phyloP scores from a whole-genome alignment of 1,140 invertebrate genomes.

The Eciton burchellii region DNA sequence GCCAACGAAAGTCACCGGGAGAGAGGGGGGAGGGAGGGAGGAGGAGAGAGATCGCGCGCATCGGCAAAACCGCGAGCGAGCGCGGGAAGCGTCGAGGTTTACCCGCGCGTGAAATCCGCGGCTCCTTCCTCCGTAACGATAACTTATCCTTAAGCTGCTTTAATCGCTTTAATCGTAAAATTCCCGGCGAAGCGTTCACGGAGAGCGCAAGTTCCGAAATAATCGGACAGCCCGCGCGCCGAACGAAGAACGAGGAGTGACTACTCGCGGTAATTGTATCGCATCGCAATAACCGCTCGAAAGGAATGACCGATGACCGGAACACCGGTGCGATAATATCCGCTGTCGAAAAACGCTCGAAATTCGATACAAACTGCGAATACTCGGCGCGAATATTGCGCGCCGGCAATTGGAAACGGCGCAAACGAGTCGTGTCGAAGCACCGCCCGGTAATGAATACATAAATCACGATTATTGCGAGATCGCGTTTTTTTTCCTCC shows the following conservation, averaged over 20 bases:
- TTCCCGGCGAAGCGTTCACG: neutral
- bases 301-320: constrained; percentile 26
- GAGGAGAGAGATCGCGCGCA: constrained; percentile 20
- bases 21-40: too few relatives aligned
- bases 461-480: constrained; percentile 68
- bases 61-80: constrained; percentile 2
- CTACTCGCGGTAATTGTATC: constrained; percentile 7
- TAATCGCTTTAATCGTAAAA: neutral
- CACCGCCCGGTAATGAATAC: constrained; percentile 67
- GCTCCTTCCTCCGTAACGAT: neutral
- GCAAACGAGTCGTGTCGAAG: constrained; percentile 53
- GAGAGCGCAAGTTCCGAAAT: neutral
- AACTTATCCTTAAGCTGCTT: constrained; percentile 4
- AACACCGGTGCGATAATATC: constrained; percentile 34
- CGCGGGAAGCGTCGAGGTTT: neutral
- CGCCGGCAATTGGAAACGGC: constrained; percentile 25
- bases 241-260: constrained; percentile 15
- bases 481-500: constrained; percentile 61
- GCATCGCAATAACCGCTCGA: neutral
- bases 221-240: neutral
- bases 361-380: constrained; percentile 29
- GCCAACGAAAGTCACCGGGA: constrained; percentile 53
- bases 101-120: neutral
- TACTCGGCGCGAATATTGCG: neutral
- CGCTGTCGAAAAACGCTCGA: constrained; percentile 8